Evolutionary conservation across 1,140 invertebrate genomes (phyloP), one percentile per base, ranked within the genome.

Genomic region (Medauroidea extradentata): DNA sequence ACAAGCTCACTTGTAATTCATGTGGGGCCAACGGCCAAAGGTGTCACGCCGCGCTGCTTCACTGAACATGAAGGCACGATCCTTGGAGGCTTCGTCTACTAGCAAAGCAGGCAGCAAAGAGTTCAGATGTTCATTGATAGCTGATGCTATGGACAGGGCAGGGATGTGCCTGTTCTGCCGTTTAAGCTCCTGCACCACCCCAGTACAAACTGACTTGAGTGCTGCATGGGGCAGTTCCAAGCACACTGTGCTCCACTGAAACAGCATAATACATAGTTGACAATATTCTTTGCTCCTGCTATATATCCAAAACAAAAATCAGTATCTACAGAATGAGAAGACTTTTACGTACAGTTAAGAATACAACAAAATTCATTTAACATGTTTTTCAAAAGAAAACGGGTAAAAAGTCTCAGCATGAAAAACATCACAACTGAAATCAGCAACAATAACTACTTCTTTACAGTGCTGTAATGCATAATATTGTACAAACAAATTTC

Each of bases 11-110:
- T 94, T 95, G 77, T 96, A 96, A 76, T 94, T 93, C 91, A 94
- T 94, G 71, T 96, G 94, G 41, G 94, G 94, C 94, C 94, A 97
- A 71, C 90, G 86, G 59, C 85, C 85, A 75, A 96, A 97, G 0
- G 94, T 96, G 68, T 93, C 88, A 61, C 90, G 80, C 41, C 94
- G 81, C 44, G 91, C 87, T 1, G 90, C 89, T 77, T 97, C 94
- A 60, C 90, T 94, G 71, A 91, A 93, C 93, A 97, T 96, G 23
- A 88, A 78, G 7, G 83, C 82, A 62, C 85, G 80, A 60, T 87
- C 83, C 51, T 82, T 63, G 71, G 75, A 64, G 75, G 78, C 73
- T 56, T 39, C 71, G 67, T 57, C 65, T 14, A 41, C 61, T 34
- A 54, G 48, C 7, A 60, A 44, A 3, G 61, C 60, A 53, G 80